Conservation (phyloP, 2,797 vertebrate species). For the Phataginus tricuspis region DNA sequence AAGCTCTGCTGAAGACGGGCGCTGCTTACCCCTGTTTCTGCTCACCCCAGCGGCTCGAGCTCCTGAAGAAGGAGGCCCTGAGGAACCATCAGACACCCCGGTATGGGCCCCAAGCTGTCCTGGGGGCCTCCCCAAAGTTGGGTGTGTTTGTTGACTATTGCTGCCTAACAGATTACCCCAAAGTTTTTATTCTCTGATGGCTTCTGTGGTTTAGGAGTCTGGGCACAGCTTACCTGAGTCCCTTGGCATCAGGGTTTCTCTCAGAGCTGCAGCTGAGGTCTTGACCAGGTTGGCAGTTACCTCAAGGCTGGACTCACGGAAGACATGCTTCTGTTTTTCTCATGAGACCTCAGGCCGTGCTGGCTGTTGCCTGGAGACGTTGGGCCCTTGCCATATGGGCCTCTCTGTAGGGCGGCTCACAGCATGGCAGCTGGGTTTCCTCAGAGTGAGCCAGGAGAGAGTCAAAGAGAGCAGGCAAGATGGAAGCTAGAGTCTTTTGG, state of each 20-base stretch:
- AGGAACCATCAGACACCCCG: conserved; percentile 91
- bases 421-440: neutral
- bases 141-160: neutral
- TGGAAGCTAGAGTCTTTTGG: neutral
- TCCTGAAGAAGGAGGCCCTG: conserved; percentile 94
- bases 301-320: neutral
- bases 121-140: neutral
- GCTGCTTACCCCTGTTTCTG: conserved; percentile 96
- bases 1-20: conserved; percentile 86
- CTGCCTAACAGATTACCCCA: neutral
- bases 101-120: conserved; percentile 78
- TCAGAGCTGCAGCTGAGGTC: neutral
- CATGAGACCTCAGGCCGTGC: accelerated
- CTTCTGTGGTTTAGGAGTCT: neutral
- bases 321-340: neutral
- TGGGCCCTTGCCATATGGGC: neutral
- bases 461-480: neutral
- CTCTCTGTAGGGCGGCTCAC: neutral
- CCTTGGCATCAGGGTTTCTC: neutral
- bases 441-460: neutral
- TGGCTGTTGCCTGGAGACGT: neutral
- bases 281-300: neutral
- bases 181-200: accelerated
- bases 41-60: conserved; percentile 90
- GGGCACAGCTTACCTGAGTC: neutral